phyloP scores from a whole-genome alignment of 2,888 invertebrate species.

The Galerucella nymphaeae region DNA sequence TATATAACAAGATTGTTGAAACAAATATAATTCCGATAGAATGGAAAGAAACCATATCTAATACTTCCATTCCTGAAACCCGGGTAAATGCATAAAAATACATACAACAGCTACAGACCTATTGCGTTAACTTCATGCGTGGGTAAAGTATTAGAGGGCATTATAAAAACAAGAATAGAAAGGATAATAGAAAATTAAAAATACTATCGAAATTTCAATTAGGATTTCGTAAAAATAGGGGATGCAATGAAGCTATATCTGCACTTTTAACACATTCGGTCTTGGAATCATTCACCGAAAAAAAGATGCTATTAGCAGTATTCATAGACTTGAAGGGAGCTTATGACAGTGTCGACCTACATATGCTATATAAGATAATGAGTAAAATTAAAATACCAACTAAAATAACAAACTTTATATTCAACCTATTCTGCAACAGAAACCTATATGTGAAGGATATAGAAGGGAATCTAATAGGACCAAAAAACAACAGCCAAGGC shows the following conservation, averaged over 20 bases:
- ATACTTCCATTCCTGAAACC: not conserved
- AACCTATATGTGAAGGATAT: conserved; percentile 13
- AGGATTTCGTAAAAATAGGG: no score
- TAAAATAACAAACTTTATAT: conserved; percentile 2
- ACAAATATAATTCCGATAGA: conserved; percentile 1
- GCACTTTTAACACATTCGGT: not conserved
- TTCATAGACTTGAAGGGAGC: no score
- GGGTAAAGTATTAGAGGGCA: no score
- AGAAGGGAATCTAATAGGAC: conserved; percentile 12
- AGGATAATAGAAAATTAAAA: no score
- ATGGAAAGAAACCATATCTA: not conserved
- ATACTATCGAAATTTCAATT: no score
- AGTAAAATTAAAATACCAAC: conserved; percentile 3
- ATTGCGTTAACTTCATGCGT: no score
- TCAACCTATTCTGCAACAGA: conserved; percentile 11
- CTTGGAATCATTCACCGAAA: not conserved
- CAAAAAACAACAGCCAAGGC: not conserved
- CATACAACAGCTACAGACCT: no score
- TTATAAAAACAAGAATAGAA: no score
- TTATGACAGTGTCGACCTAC: no score
- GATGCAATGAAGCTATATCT: no score
- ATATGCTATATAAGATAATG: no score
- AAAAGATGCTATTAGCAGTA: not conserved
- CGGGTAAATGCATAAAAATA: no score
- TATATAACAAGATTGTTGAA: conserved; percentile 7